Base-by-base conservation (phyloP, 2,113 vertebrate species). In the Syngnathus floridae region DNA sequence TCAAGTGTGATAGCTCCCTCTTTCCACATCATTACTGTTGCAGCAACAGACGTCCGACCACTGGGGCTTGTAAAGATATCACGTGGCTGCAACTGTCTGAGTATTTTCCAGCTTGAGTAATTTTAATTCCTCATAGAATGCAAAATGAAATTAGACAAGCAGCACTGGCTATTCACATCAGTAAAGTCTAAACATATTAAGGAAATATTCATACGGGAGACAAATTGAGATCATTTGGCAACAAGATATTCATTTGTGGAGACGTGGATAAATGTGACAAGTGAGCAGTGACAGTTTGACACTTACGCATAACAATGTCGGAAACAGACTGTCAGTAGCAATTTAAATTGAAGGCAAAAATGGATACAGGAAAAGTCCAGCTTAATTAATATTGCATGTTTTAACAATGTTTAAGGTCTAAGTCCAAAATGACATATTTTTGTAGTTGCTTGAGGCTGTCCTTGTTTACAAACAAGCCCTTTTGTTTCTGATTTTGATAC, bases 71-170 rank as follows among this genome's bases (percentile, higher is more conserved):
- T 82, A 67, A 62, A 70, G 64, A 57, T 75, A 75, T 75, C 51
- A 81, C 55, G 61, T 65, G 10, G 67, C 71, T 19, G 62, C 67
- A 19, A 14, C 3, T 0, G 72, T 70, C 70, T 65, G 76, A 76
- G 79, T 66, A 58, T 73, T 82, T 80, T 80, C 71, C 73, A 83
- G 79, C 63, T 41, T 70, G 74, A 62, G 64, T 60, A 71, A 70
- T 73, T 77, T 77, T 72, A 65, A 81, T 85, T 78, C 76, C 52
- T 57, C 63, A 66, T 67, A 49, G 67, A 77, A 72, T 72, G 61
- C 22, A 62, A 79, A 82, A 76, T 37, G 65, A 71, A 82, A 86
- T 78, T 78, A 83, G 62, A 82, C 68, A 67, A 82, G 76, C 74
- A 78, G 64, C 70, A 52, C 68, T 69, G 67, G 80, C 71, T 83